Evolutionary conservation across 2,113 vertebrate genomes (phyloP).

Genomic region (Prinia subflava): DNA sequence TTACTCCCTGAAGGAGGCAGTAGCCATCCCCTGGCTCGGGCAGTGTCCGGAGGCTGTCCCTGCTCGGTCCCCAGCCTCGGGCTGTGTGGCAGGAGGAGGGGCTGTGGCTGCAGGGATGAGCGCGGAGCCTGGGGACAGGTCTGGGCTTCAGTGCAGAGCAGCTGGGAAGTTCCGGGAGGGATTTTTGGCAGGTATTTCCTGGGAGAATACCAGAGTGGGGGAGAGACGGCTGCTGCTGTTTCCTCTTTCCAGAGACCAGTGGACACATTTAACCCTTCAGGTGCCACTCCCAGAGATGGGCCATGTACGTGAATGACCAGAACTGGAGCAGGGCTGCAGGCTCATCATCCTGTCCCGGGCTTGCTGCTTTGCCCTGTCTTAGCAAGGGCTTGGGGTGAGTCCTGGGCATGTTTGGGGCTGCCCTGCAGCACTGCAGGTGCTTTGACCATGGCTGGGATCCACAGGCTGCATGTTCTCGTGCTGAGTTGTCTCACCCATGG

Average conservation of each 20-base stretch:
- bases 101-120: not conserved
- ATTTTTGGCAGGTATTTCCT: not conserved
- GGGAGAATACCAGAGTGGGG: not conserved
- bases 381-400: not conserved
- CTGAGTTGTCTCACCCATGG: not conserved
- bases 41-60: not conserved
- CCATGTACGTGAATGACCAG: not conserved
- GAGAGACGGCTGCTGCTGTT: not conserved
- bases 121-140: rapidly evolving
- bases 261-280: not conserved
- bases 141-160: not conserved
- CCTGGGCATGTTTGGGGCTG: not conserved
- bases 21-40: not conserved
- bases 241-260: not conserved
- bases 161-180: not conserved
- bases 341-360: rapidly evolving
- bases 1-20: not conserved
- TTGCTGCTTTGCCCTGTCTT: not conserved
- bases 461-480: not conserved
- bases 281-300: not conserved
- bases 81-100: not conserved
- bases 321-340: not conserved
- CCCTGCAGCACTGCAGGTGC: not conserved
- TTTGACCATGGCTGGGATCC: not conserved
- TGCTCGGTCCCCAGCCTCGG: not conserved